Conservation (phyloP, 1,140 invertebrate genomes). For the Holotrichia oblita region DNA sequence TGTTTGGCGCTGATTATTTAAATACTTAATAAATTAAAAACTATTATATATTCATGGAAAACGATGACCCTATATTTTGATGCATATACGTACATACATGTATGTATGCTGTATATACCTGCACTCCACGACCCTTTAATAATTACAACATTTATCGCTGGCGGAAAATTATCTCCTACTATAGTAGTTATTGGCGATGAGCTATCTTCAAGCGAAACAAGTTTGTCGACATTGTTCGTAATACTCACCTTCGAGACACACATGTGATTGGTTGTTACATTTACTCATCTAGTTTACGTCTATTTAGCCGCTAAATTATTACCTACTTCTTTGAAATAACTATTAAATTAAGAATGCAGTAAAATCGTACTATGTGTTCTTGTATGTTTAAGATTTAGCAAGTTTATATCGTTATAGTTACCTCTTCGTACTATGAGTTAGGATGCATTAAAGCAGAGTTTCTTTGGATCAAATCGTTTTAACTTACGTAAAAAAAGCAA, state of each 20-base stretch:
- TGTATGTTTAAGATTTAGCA: too few relatives aligned
- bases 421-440: too few relatives aligned
- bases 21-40: constrained; percentile 43
- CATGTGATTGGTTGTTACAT: background rate
- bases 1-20: constrained; percentile 42
- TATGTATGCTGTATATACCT: background rate
- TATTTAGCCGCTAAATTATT: background rate
- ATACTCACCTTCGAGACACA: background rate
- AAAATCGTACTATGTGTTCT: too few relatives aligned
- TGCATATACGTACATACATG: too few relatives aligned
- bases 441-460: too few relatives aligned
- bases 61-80: background rate
- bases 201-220: background rate
- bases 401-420: too few relatives aligned
- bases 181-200: constrained; percentile 21
- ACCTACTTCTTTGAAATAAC: background rate
- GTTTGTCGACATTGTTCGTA: background rate
- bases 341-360: too few relatives aligned
- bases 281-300: background rate
- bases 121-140: constrained; percentile 15
- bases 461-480: too few relatives aligned
- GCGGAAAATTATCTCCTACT: constrained; percentile 21
- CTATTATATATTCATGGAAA: constrained; percentile 43
- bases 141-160: constrained; percentile 38
- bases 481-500: too few relatives aligned